These are phyloP conservation scores for Antrozous pallidus DNA, from an alignment of 2,797 vertebrate species.

Conservation along the genomic window DNA sequence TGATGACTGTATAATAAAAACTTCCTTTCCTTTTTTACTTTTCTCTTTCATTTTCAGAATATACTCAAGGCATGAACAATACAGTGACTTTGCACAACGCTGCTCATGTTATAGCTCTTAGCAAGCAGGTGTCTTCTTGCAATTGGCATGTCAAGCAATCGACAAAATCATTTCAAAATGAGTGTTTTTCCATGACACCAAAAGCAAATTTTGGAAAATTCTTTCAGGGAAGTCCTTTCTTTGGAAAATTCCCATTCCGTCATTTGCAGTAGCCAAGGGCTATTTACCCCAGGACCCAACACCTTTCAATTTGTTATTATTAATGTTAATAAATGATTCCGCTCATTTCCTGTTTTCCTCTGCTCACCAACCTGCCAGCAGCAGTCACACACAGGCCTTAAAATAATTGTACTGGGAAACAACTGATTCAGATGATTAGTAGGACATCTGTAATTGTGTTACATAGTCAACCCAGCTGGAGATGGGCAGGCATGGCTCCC, in stretches of 20 bases:
- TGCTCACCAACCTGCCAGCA: slow-evolving; percentile 48
- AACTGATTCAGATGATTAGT: slow-evolving; percentile 48
- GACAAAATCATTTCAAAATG: slow-evolving; percentile 6
- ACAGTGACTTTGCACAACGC: background rate
- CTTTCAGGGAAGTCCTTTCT: slow-evolving; percentile 55
- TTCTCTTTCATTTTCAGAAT: slow-evolving; percentile 11
- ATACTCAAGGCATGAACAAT: background rate
- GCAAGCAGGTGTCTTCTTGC: background rate
- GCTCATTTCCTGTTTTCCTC: slow-evolving; percentile 70
- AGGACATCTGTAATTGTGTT: slow-evolving; percentile 40
- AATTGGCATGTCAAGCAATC: background rate
- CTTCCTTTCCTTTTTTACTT: background rate
- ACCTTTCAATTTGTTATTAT: slow-evolving; percentile 69
- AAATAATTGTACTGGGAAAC: slow-evolving; percentile 67
- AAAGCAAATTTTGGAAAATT: slow-evolving; percentile 61
- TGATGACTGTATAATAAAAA: background rate
- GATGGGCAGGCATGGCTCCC: background rate
- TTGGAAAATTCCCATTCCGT: slow-evolving; percentile 67
- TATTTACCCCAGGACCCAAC: slow-evolving; percentile 56
- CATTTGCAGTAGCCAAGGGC: slow-evolving; percentile 34
- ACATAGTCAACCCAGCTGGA: background rate
- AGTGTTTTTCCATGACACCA: slow-evolving; percentile 67
- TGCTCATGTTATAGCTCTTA: background rate
- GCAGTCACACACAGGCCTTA: slow-evolving; percentile 50
- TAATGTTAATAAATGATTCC: slow-evolving; percentile 68